Conservation (phyloP, 2,113 vertebrate genomes). For the Talpa occidentalis region DNA sequence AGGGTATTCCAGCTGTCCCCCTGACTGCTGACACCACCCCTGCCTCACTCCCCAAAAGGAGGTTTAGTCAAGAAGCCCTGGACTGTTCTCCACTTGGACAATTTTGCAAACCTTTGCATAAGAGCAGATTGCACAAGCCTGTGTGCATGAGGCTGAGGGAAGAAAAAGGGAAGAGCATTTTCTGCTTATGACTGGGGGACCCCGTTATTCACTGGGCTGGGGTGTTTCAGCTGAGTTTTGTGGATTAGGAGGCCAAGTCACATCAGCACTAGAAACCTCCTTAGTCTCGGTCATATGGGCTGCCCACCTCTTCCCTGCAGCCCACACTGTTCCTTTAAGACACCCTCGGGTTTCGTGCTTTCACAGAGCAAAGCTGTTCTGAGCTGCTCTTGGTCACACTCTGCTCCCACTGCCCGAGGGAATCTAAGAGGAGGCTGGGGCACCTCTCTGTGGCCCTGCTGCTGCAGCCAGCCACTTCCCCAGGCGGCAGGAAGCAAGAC, state of each 20-base stretch:
- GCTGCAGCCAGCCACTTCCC: not conserved
- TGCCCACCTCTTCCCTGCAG: slow-evolving; percentile 14
- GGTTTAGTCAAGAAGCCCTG: not conserved
- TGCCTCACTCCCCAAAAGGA: not conserved
- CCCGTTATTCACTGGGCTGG: slow-evolving; percentile 14
- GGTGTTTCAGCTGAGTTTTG: slow-evolving; percentile 59
- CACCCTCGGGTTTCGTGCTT: not conserved
- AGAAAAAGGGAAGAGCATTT: slow-evolving; percentile 62
- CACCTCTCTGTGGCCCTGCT: not conserved
- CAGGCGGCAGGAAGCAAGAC: not conserved
- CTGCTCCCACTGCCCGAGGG: not conserved
- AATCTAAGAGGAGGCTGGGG: not conserved
- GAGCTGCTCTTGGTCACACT: not conserved
- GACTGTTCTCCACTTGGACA: not conserved
- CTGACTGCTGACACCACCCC: not conserved
- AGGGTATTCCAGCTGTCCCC: not conserved
- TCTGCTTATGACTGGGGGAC: slow-evolving; percentile 58
- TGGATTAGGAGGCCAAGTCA: slow-evolving; percentile 55
- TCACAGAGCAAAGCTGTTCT: not conserved
- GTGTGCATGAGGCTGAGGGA: not conserved
- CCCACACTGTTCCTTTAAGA: not conserved
- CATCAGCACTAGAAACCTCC: slow-evolving; percentile 54
- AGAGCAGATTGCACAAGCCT: slow-evolving; percentile 55
- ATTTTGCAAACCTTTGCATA: slow-evolving; percentile 53
- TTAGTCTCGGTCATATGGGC: not conserved